Evolutionary conservation across 2,888 invertebrate species (phyloP), one percentile per base, ranked within the genome.

Genomic region (Tachina lurida): DNA sequence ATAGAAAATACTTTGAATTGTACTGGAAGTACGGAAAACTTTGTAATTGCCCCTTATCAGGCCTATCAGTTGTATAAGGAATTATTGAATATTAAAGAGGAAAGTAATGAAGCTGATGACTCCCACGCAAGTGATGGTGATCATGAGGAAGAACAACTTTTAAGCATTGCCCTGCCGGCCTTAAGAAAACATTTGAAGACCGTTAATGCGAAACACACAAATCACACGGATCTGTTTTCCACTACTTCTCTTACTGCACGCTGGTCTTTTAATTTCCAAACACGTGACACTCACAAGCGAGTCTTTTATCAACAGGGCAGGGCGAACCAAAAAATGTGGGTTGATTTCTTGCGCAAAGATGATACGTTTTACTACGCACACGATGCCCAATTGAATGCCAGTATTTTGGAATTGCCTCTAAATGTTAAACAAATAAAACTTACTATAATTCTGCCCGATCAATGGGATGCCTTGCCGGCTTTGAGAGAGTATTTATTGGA

Each of bases 241-340:
- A 22, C 47, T 4, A n/a, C 88, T 10, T 63, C 87, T 13, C 49
- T 88, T 56, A 84, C 86, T 4, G 80, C 88, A 22, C 87, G 88
- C 31, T 89, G 89, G 89, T 80, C 88, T 9, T 87, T 87, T 62
- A 89, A 88, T 74, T 88, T 89, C 45, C 88, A 88, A 73, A 86
- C 83, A 56, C 89, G 88, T 45, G 89, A 89, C 56, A 88, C 87
- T 7, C 86, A 86, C 43, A 88, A 88, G 22, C 86, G 76, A 4
- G 62, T 56, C 12, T 89, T 89, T 15, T 78, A 86, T 60, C 77
- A 84, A 52, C 68, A 76, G n/a, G 80, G 77, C 45, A 58, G 47
- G 10, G 12, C 9, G 8, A 76, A 83, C 73, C 65, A 73, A 56
- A 86, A 75, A 41, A 52, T 73, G 9, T 85, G 86, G 71, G 68